phyloP scores from a whole-genome alignment of 2,113 vertebrate genomes.

The Drymodes brunneopygia region DNA sequence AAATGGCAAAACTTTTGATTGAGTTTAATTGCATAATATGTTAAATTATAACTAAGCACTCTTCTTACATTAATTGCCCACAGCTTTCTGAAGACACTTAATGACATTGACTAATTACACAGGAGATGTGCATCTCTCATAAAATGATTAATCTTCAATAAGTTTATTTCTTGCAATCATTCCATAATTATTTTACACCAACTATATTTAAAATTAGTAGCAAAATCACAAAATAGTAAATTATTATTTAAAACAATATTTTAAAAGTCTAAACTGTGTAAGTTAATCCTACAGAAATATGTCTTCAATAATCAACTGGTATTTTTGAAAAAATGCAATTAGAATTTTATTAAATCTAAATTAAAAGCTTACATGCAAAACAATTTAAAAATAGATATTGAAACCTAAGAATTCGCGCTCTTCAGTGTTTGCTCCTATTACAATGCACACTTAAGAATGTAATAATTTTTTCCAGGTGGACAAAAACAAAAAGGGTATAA shows the following conservation, averaged over 20 bases:
- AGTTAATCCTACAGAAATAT: constrained; percentile 45
- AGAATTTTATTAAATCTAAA: constrained; percentile 64
- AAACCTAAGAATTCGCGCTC: constrained; percentile 59
- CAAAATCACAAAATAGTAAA: constrained; percentile 13
- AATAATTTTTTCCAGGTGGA: constrained; percentile 63
- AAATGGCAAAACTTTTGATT: background rate
- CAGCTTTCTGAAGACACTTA: background rate
- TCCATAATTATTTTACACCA: background rate
- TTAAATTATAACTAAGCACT: background rate
- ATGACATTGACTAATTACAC: background rate
- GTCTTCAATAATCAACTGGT: constrained; percentile 41
- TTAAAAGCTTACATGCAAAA: constrained; percentile 50
- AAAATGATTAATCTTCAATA: background rate
- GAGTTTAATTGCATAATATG: background rate
- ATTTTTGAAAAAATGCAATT: constrained; percentile 8
- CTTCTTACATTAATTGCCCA: background rate
- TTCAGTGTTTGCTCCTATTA: constrained; percentile 36
- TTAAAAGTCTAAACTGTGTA: background rate
- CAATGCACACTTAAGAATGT: constrained; percentile 36
- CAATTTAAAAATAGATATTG: constrained; percentile 62
- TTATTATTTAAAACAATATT: constrained; percentile 43
- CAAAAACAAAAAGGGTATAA: constrained; percentile 38
- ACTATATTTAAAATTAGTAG: constrained; percentile 14
- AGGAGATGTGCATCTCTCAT: background rate
- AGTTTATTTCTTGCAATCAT: background rate